Base-by-base conservation (phyloP, 2,113 vertebrate species). In the Notothenia coriiceps region DNA sequence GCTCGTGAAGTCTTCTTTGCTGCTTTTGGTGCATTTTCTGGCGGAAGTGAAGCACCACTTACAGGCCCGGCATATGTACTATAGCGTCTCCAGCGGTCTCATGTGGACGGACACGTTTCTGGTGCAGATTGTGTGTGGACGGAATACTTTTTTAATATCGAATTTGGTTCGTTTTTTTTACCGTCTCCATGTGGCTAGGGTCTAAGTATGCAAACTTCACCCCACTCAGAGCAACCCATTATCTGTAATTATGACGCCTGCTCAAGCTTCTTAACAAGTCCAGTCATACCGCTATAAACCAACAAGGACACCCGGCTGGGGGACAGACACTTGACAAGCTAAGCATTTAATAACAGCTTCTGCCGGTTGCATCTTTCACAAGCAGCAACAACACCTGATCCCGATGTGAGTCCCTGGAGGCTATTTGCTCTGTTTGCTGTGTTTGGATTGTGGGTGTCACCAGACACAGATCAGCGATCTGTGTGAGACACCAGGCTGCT, bases 311-410 rank as follows among this genome's bases (percentile, higher is more conserved):
- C 8, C 50, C 22, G 25, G 60, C 47, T 12, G 22, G 35, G 47
- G 43, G 49, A 63, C 54, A 59, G 68, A 70, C 50, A 66, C 44
- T 52, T 25, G 11, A 82, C 68, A 47, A 49, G 68, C 66, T 47
- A 13, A 69, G 56, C 69, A 61, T 56, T 76, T 62, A 73, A 64
- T 35, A 68, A 74, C 50, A 62, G n/a, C 47, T 35, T 50, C 40
- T 10, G 14, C 54, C 47, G 6, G 63, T 14, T 18, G 7, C 51
- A 10, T 29, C 22, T 17, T 20, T 61, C 50, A 67, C 43, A 18
- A 17, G 43, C 49, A 7, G 43, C 49, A 7, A 18, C 3, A 74
- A 86, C 86, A 91, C 78, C 66, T n/a, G 74, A 91, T 49, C 77
- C 67, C 0, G 47, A 67, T 29, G 40, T 25, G n/a, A 66, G 57